A percentile compares a stretch with the other conserved stretches of the same genome.
Conservation (phyloP, 1,140 invertebrate species). For the Batillaria attramentaria region DNA sequence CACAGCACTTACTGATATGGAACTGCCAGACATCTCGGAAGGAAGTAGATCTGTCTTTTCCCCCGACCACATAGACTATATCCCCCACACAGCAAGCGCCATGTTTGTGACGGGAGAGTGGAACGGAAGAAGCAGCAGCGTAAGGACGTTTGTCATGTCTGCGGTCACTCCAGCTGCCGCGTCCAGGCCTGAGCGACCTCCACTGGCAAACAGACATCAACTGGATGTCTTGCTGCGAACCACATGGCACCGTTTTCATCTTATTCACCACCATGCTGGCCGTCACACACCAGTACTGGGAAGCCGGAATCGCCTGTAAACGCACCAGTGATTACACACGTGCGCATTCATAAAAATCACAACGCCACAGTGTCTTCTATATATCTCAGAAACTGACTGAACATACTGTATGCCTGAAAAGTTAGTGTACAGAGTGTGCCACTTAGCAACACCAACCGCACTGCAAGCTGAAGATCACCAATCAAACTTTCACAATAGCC, state of each 20-base stretch:
- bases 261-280: background rate
- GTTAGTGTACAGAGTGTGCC: background rate
- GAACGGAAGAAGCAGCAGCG: no score
- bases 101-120: constrained; percentile 82
- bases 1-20: constrained; percentile 79
- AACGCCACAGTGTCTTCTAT: no score
- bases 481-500: no score
- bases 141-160: background rate
- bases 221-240: background rate
- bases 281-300: background rate
- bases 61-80: constrained; percentile 85
- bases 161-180: background rate
- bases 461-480: no score
- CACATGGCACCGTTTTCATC: background rate
- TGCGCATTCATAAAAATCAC: background rate
- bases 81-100: constrained; percentile 83
- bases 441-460: no score
- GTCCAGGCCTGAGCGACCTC: background rate
- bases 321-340: no score
- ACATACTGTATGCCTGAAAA: background rate
- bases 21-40: constrained; percentile 90
- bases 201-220: constrained; percentile 10
- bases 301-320: no score
- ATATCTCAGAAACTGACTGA: background rate
- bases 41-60: constrained; percentile 85